Evolutionary conservation across 2,888 invertebrate genomes (phyloP), one percentile per base, ranked within the genome.

Genomic region (Sisyra terminalis): DNA sequence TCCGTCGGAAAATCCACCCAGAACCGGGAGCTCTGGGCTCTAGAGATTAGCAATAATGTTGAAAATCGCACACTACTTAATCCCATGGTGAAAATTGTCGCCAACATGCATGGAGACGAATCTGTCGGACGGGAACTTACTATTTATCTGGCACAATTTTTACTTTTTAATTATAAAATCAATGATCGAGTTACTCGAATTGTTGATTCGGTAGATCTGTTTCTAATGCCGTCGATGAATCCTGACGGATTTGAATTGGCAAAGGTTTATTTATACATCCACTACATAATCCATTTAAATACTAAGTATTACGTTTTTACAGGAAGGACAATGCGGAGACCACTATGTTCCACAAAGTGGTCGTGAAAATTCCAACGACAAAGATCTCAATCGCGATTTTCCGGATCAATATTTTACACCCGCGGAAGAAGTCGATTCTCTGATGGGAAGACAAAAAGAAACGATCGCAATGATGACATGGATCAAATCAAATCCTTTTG

Each of bases 71-170:
- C 54, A 66, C 71, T 60, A 60, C 74, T 56, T 65, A 78, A 85
- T 51, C 94, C 94, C 0, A 87, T 90, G 70, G 82, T 94, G 51
- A 94, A 94, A 57, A 88, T 84, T 65, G 84, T 94, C 45, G 93
- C 84, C 9, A 94, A 94, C 56, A 94, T 96, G 92, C 93, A 96
- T 57, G 94, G 94, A 3, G 93, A 94, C 57, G 94, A 94, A 62
- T 73, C 86, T 1, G 71, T 94, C 15, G 94, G 93, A 0, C 67
- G 92, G 32, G 79, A 93, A 58, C 58, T 93, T 48, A 65, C 89
- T 50, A 66, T 97, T 40, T 82, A 78, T 57, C 66, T 98, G 54
- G 81, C 87, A 0, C 75, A 87, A 51, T 82, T 93, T 62, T 68
- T 99, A 43, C 66, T 94, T 40, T 61, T 69, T 7, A 84, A 83